phyloP scores from a whole-genome alignment of 2,113 vertebrate species.

The Pheucticus melanocephalus region DNA sequence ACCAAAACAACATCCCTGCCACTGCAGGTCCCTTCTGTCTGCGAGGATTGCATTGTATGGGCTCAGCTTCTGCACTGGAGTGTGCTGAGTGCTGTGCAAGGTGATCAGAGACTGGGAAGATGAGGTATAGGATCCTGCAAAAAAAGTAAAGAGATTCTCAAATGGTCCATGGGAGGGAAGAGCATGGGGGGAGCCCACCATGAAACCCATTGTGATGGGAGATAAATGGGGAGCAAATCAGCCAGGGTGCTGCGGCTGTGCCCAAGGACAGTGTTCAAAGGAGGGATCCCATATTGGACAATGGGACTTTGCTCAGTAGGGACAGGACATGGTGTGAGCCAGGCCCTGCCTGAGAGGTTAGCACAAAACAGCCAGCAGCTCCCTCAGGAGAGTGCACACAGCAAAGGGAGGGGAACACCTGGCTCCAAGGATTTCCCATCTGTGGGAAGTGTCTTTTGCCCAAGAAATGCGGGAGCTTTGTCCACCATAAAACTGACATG shows the following conservation, averaged over 20 bases:
- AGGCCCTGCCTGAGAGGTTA: background rate
- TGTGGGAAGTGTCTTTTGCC: background rate
- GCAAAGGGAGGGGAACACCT: background rate
- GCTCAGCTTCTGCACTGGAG: background rate
- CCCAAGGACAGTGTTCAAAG: background rate
- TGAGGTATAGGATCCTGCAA: background rate
- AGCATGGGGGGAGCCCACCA: background rate
- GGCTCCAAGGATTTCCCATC: background rate
- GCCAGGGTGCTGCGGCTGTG: background rate
- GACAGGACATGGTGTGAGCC: background rate
- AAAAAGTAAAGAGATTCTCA: background rate
- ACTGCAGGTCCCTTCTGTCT: background rate
- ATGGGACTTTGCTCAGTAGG: background rate
- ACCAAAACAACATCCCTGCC: background rate
- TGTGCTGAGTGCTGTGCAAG: background rate
- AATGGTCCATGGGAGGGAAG: background rate
- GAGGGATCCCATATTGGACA: background rate
- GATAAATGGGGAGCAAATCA: fast-evolving
- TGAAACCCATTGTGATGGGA: background rate
- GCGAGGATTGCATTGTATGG: background rate
- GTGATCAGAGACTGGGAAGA: background rate
- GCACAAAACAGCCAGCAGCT: background rate
- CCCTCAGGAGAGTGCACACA: background rate
- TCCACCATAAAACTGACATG: background rate
- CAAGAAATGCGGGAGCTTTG: background rate